phyloP scores from a whole-genome alignment of 2,113 vertebrate species.

The Hippocampus comes region DNA sequence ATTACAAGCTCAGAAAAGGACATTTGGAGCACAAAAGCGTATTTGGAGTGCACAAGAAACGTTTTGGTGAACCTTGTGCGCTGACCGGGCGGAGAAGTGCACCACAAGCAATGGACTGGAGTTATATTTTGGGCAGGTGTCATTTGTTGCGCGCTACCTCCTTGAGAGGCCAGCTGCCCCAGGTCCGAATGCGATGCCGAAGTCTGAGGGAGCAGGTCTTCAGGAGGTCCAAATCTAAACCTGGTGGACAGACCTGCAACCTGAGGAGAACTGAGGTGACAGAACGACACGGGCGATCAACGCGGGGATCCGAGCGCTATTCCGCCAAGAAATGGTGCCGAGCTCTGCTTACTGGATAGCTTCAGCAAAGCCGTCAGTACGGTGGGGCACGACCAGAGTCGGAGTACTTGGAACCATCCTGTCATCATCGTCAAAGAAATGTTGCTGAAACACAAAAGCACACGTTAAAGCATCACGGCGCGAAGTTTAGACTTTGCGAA shows the following conservation, averaged over 20 bases:
- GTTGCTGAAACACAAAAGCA: conserved; percentile 75
- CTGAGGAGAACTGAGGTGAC: conserved; percentile 85
- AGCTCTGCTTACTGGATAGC: conserved; percentile 88
- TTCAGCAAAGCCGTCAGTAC: conserved; percentile 96
- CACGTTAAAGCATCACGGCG: background rate
- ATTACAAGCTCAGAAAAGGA: too few species aligned
- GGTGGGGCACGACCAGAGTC: conserved; percentile 93
- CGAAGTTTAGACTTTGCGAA: background rate
- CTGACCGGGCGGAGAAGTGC: too few species aligned
- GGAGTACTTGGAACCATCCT: conserved; percentile 98
- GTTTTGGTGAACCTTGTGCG: too few species aligned
- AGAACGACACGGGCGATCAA: background rate
- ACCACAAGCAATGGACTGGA: background rate
- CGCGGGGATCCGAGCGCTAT: background rate
- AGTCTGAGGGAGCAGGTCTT: conserved; percentile 86
- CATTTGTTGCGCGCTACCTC: conserved; percentile 73
- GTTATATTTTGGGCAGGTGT: background rate
- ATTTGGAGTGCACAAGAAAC: too few species aligned
- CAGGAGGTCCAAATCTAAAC: conserved; percentile 94
- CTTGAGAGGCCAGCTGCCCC: conserved; percentile 94
- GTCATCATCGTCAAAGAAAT: conserved; percentile 98
- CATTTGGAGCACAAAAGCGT: too few species aligned
- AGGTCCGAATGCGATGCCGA: conserved; percentile 93
- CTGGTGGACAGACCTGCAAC: conserved; percentile 88
- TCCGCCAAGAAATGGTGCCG: background rate